Evolutionary conservation across 2,888 invertebrate species (phyloP), one percentile per base, ranked within the genome.

Genomic region (Chelonus formosanus): DNA sequence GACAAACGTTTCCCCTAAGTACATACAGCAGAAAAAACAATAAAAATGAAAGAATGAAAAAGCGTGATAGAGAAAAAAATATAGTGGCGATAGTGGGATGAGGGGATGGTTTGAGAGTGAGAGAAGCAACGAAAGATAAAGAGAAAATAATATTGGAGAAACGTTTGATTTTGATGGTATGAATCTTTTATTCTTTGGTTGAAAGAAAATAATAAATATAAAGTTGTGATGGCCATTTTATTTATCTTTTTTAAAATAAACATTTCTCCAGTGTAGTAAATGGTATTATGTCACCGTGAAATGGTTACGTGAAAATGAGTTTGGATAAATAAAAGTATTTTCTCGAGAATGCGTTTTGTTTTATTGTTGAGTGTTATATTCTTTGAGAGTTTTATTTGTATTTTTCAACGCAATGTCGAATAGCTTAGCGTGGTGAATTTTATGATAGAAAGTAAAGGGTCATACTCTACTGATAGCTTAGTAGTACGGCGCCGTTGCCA

Each of bases 121-220:
- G 5, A 44, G 62, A 55, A 45, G 58, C 45, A 35, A 45, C 44
- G 8, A 35, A 53, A 35, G 10, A 54, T 45, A 63, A 54, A 63
- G 65, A 56, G 59, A 59, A 58, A 40, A 40, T 40, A 6, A 6
- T 40, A 40, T 40, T 40, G 53, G 68, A 63, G 60, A 63, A 69
- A 70, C 69, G 65, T 73, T 70, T 68, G 56, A 20, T 43, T 70
- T 40, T 40, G 40, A 40, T 3, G 6, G 40, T 40, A 40, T 40
- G 40, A 40, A 40, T 40, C 40, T 40, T 40, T 40, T 40, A 40
- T 40, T 40, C 40, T 40, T 6, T 5, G 40, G 5, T 40, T 4
- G 40, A 4, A 40, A 40, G 6, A 6, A 40, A 40, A 40, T 40
- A 40, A 56, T 31, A 32, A 31, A 31, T 44, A 6, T 32, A 56